Evolutionary conservation across 2,113 vertebrate species (phyloP).

Genomic region (Oncorhynchus masou): DNA sequence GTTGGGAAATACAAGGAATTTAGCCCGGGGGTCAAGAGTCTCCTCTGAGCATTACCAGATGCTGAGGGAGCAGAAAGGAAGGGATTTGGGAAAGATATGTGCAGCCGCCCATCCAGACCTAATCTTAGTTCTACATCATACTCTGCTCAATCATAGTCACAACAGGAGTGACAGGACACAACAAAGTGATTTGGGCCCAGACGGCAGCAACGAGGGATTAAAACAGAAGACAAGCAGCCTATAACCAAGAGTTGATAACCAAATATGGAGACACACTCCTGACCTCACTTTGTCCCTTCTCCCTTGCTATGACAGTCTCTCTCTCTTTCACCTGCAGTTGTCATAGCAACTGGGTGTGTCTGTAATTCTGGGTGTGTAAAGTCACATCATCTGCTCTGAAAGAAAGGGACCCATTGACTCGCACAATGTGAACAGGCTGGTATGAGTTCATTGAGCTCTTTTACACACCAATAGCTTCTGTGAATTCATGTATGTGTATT

Average conservation of each 20-base stretch:
- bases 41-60: slow-evolving; percentile 55
- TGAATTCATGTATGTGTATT: background rate
- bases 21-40: slow-evolving; percentile 55
- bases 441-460: slow-evolving; percentile 40
- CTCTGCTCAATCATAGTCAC: background rate
- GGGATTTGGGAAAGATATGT: background rate
- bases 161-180: background rate
- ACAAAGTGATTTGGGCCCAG: background rate
- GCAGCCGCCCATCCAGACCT: background rate
- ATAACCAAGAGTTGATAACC: slow-evolving; percentile 14
- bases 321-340: slow-evolving; percentile 29
- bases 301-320: slow-evolving; percentile 39
- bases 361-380: slow-evolving; percentile 60
- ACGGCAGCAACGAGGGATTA: background rate
- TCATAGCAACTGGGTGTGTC: slow-evolving; percentile 70
- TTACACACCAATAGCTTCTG: slow-evolving; percentile 21
- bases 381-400: slow-evolving; percentile 54
- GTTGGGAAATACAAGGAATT: slow-evolving; percentile 48
- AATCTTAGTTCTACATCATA: background rate
- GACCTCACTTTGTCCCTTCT: slow-evolving; percentile 28
- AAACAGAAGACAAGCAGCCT: background rate
- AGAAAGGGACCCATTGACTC: slow-evolving; percentile 60
- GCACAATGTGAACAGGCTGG: slow-evolving; percentile 38
- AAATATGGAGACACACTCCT: slow-evolving; percentile 35
- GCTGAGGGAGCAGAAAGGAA: slow-evolving; percentile 14